Conservation (phyloP, 2,797 vertebrate species). For the Falco rusticolus region DNA sequence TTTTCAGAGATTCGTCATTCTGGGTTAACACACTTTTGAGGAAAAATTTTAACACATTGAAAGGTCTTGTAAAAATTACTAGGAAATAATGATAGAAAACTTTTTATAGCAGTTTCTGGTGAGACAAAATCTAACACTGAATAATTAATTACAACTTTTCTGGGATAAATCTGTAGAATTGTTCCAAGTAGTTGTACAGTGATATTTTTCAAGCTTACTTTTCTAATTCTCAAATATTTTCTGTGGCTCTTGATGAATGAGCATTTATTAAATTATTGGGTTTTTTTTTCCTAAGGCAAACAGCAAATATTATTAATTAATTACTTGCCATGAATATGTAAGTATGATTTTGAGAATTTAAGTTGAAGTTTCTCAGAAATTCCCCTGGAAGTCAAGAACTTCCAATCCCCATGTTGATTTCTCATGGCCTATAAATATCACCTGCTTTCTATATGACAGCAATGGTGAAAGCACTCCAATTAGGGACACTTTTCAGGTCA, state of each 20-base stretch:
- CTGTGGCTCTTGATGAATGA: not conserved
- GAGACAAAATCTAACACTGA: not conserved
- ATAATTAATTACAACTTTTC: not conserved
- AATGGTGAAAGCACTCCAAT: not conserved
- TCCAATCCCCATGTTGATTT: not conserved
- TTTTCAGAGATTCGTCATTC: not conserved
- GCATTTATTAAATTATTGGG: not conserved
- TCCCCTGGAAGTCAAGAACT: not conserved
- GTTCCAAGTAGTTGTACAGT: not conserved
- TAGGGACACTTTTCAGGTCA: not conserved
- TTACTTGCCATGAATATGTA: not conserved
- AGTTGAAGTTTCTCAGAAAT: not conserved
- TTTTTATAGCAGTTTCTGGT: accelerated
- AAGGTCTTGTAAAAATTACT: not conserved
- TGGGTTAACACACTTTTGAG: not conserved
- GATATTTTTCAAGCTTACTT: not conserved
- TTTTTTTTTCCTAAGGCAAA: not conserved
- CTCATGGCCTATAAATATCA: not conserved
- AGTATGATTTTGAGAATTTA: not conserved
- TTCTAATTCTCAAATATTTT: not conserved
- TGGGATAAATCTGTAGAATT: not conserved
- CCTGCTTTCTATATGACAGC: not conserved
- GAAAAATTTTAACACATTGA: not conserved
- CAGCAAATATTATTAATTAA: not conserved
- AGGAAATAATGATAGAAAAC: not conserved